phyloP scores from a whole-genome alignment of 1,140 invertebrate genomes.

The Chionoecetes opilio region DNA sequence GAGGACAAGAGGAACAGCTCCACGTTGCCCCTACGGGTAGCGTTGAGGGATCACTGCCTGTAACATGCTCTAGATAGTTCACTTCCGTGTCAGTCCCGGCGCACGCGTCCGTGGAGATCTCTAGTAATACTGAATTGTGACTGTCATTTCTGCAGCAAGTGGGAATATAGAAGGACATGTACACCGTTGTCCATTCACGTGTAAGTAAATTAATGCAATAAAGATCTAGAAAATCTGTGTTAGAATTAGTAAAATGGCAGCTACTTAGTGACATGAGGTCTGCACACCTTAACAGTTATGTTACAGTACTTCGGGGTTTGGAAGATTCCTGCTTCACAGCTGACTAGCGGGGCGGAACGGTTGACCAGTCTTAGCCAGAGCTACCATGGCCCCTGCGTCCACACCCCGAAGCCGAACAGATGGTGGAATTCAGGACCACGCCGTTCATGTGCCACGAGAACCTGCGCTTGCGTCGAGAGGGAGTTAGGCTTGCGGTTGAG shows the following conservation, averaged over 20 bases:
- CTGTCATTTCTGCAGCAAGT: constrained; percentile 89
- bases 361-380: constrained; percentile 97
- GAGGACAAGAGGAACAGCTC: constrained; percentile 98
- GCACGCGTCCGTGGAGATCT: constrained; percentile 97
- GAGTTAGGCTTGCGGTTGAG: constrained; percentile 99
- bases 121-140: constrained; percentile 91
- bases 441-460: constrained; percentile 99
- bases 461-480: constrained; percentile 97
- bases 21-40: constrained; percentile 95
- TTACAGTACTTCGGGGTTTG: constrained; percentile 89
- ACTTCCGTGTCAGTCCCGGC: constrained; percentile 95
- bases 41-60: constrained; percentile 97
- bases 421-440: constrained; percentile 99
- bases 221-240: too few species aligned
- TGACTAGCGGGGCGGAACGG: constrained; percentile 97
- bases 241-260: too few species aligned
- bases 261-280: too few species aligned
- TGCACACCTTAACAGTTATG: not conserved
- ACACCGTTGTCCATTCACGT: too few species aligned
- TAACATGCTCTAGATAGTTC: constrained; percentile 98
- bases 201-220: too few species aligned
- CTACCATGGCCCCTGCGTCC: constrained; percentile 99
- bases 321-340: constrained; percentile 96
- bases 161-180: not conserved
- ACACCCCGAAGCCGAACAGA: constrained; percentile 99